Percentiles rank a stretch among this genome's conserved stretches.
Conservation (phyloP, 2,888 invertebrate genomes). For the Baccha elongata region DNA sequence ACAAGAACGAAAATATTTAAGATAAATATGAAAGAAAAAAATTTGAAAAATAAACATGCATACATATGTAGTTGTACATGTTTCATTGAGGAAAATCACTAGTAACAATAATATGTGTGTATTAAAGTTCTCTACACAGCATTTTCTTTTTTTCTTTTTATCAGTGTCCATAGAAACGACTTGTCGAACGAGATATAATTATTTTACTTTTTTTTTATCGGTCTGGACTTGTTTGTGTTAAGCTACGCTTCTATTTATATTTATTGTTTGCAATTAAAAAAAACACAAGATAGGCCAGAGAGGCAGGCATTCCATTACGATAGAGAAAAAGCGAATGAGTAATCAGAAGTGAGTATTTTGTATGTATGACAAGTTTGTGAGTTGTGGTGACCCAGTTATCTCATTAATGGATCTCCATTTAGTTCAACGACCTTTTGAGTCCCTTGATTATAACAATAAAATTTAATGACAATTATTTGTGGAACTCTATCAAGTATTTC, state of each 20-base stretch:
- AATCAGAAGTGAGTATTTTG: constrained; percentile 4
- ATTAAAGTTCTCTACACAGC: not conserved
- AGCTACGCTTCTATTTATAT: constrained; percentile 55
- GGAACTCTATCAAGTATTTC: constrained; percentile 25
- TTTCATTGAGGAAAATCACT: not conserved
- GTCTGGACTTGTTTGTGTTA: constrained; percentile 19
- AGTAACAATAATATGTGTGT: not conserved
- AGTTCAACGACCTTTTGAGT: constrained; percentile 49
- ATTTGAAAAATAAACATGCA: constrained; percentile 51
- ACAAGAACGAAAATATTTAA: not conserved
- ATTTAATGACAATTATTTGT: not conserved
- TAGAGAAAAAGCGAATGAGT: constrained; percentile 6
- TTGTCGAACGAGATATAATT: constrained; percentile 62
- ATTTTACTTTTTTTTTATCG: constrained; percentile 56
- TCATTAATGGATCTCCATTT: constrained; percentile 59
- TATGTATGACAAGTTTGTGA: constrained; percentile 35
- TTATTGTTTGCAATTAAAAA: constrained; percentile 67
- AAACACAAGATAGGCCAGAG: constrained; percentile 14
- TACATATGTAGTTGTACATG: not conserved
- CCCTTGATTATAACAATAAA: constrained; percentile 23
- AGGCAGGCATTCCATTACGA: not conserved
- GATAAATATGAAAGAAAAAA: constrained; percentile 7
- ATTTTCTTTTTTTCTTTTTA: not conserved
- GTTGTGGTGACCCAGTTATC: constrained; percentile 71
- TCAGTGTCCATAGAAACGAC: constrained; percentile 38